Base-by-base conservation (phyloP, 1,140 invertebrate genomes). In the Ceratosolen fusciceps region DNA sequence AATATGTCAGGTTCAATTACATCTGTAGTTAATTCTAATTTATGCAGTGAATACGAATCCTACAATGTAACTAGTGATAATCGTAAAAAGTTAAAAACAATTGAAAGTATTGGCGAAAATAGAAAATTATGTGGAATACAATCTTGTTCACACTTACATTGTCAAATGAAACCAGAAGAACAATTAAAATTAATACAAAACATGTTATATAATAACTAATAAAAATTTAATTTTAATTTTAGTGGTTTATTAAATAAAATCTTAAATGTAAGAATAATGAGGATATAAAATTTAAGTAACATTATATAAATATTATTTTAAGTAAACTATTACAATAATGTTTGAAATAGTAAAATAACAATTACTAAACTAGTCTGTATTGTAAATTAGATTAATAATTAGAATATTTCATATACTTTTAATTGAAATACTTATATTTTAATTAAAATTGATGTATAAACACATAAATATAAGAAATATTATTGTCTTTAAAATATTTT, bases 111-210 rank as follows among this genome's bases (percentile, higher is more conserved):
- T 0, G 19, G 9, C 5, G 12, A 62, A 62, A 62, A 34, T 60
- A 29, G 14, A 52, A 60, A 54, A n/a, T 3, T n/a, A 54, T 54
- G n/a, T 58, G 7, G 9, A 10, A 58, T 1, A 58, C 0, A 26
- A 26, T 58, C 5, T 54, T 19, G 24, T 58, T 26, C 54, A 58
- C 3, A 58, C 12, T 24, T 26, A 10, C 26, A 14, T 58, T 10
- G n/a, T 26, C 49, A 16, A 14, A 58, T 58, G 24, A 58, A 10
- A 26, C n/a, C 10, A 26, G 24, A 58, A 58, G n/a, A 24, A 26
- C 54, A 58, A 58, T 58, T 58, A 26, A n/a, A 58, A 58, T n/a
- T 24, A 58, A 58, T 58, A 58, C n/a, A 58, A 26, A 58, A 26
- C 8, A 26, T 58, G 7, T 14, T 58, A 26, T 58, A 29, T 58